Percentiles rank a stretch among this genome's conserved stretches.
Conservation (phyloP, 35 echinoderm and acorn worm species). For the Apostichopus japonicus region DNA sequence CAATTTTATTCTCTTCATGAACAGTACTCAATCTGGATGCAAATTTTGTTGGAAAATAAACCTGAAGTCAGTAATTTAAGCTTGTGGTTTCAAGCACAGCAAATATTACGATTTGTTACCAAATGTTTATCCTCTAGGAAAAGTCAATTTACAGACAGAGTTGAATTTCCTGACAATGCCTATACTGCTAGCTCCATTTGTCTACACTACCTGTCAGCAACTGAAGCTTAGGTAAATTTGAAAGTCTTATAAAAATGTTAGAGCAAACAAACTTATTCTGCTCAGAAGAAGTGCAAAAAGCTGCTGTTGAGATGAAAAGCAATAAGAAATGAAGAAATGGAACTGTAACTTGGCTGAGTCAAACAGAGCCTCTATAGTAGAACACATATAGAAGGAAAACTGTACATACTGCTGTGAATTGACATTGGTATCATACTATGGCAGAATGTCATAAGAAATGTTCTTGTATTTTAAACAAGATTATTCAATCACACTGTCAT, state of each 20-base stretch:
- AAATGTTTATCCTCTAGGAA: background rate
- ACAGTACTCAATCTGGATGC: background rate
- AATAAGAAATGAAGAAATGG: background rate
- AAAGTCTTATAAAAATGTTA: slow-evolving; percentile 1
- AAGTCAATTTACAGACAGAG: background rate
- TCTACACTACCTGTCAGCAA: slow-evolving; percentile 11
- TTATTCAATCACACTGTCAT: too few relatives aligned
- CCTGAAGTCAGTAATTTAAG: background rate
- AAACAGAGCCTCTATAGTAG: too few relatives aligned
- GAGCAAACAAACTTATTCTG: slow-evolving; percentile 1
- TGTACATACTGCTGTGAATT: too few relatives aligned
- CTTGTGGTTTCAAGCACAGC: background rate
- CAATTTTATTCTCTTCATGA: background rate
- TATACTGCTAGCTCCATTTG: background rate
- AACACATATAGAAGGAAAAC: too few relatives aligned
- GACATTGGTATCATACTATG: too few relatives aligned
- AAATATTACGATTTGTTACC: slow-evolving; percentile 19
- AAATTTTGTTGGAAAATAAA: background rate
- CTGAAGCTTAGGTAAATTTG: background rate
- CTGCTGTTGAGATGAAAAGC: background rate
- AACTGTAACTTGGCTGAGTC: too few relatives aligned
- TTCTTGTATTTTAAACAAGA: too few relatives aligned
- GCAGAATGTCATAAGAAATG: too few relatives aligned
- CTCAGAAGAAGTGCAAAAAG: background rate
- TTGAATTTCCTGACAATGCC: background rate